Evolutionary conservation across 1,140 invertebrate genomes (phyloP), one percentile per base, ranked within the genome.

Genomic region (Drosophila punjabiensis): DNA sequence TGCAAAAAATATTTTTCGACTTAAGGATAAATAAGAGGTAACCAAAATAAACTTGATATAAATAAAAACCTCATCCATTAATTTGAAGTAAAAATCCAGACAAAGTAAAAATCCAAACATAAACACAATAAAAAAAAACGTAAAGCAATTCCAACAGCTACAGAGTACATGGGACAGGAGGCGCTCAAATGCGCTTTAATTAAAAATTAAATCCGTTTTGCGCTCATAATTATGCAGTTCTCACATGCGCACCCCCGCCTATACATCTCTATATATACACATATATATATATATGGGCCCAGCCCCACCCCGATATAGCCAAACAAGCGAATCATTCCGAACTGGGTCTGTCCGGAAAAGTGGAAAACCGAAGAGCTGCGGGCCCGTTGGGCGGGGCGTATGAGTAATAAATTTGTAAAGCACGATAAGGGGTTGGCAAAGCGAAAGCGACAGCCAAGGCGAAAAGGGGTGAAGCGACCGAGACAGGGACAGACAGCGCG

Each of bases 171-270:
- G 48, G 56, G 35, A 41, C 47, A 47, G 53, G 60, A 79, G 50
- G 67, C 62, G 66, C 76, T 65, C 55, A 83, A 83, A 85, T 85
- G 77, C 82, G 77, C 81, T 85, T 85, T 85, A 85, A 85, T 85
- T 85, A 85, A 85, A 85, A 85, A 85, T 85, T 85, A 81, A 85
- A 85, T 77, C 82, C 81, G 79, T 84, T 80, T 81, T 85, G 74
- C 81, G 78, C 77, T 74, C 82, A 83, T 84, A 85, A 85, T 85
- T 85, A 84, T 85, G 71, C 82, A 85, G 68, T 84, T 85, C 77
- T 77, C 82, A 85, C 81, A 85, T 85, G 76, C 64, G 75, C 58
- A 33, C 65, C 64, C 74, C 76, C 56, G 30, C 37, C 58, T 7
- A 5, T 39, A 39, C 20, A 28, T 11, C 30, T 20, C 13, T 39